Base-by-base conservation (phyloP, 1,140 invertebrate species). In the Triops longicaudatus region DNA sequence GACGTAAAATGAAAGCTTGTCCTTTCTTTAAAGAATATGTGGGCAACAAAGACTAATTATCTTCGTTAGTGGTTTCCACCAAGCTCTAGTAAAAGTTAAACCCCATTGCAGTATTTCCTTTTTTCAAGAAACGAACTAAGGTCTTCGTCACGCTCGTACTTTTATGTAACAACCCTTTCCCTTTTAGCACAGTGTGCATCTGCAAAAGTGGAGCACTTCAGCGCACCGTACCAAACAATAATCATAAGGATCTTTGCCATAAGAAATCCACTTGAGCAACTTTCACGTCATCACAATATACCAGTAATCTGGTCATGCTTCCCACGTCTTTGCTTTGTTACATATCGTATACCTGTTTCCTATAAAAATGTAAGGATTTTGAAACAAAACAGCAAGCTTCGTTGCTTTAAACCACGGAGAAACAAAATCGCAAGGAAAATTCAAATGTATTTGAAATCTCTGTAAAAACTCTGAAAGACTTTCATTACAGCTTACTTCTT, bases 271-370 rank as follows among this genome's bases (percentile, higher is more conserved):
- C 50, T 63, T 63, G 50, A 63, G 50, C 14, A 63, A 63, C 50
- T 63, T 63, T 63, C 50, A 63, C 50, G 50, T 63, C 14, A 63
- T 63, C 50, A 63, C 6, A 63, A 63, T 63, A 63, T 63, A 63
- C 50, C 14, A n/a, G 0, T 17, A 63, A 0, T 63, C 50, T 63
- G 22, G 50, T 22, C 50, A 14, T 17, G 22, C 50, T 63, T 63
- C 50, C 17, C 50, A 63, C 50, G 14, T 63, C 17, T 63, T 63
- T 22, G 50, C 14, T 17, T 63, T 63, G 14, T 63, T 37, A 37
- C 31, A 37, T 37, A 37, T 37, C 31, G 31, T 37, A 37, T 37
- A 37, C 31, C 31, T 37, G 31, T 37, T 37, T 37, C 31, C 7
- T 37, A 37, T 7, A 37, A 37, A 37, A 37, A 37, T 37, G 31